Base-by-base conservation (phyloP, 2,113 vertebrate genomes). In the Chitala chitala region DNA sequence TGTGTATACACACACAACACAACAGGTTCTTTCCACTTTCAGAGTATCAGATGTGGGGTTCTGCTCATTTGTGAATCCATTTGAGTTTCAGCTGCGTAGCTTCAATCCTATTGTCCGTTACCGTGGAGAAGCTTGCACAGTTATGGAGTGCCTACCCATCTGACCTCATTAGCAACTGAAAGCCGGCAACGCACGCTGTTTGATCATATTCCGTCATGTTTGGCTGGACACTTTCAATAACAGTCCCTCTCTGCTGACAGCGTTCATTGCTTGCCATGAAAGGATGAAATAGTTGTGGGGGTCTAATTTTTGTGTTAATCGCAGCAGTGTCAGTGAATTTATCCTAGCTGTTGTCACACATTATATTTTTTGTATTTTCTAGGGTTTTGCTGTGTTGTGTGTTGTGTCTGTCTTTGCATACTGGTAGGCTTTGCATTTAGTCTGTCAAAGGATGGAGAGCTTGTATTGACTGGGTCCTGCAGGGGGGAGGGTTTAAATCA, bases 131-230 rank as follows among this genome's bases (percentile, higher is more conserved):
- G 79, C 81, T 73, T 70, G 71, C 65, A 74, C 42, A 76, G 84
- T 75, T 74, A 59, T 66, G 15, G 50, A 2, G 50, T 10, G 44
- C 71, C 77, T n/a, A n/a, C 80, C 85, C 78, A 83, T 80, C 80
- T 81, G 82, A 84, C 80, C 82, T 84, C 71, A 89, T 89, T 89
- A 86, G 74, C 86, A 86, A 82, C 50, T 87, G 83, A 86, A 90
- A 84, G 79, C 77, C 75, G 20, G 51, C 71, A 55, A 63, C 72
- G 56, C 51, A 55, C 33, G 50, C 31, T 65, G 58, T 81, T 51
- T 55, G 51, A 84, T 83, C 76, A 79, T 79, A 79, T 84, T 83
- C 83, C 63, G 59, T 79, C 69, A 71, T 78, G 79, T 76, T 81
- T 29, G 65, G 54, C 50, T 58, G 44, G 77, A 38, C 61, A 1